Evolutionary conservation across 1,140 invertebrate species (phyloP).

Genomic region (Stenopsyche tienmushanensis): DNA sequence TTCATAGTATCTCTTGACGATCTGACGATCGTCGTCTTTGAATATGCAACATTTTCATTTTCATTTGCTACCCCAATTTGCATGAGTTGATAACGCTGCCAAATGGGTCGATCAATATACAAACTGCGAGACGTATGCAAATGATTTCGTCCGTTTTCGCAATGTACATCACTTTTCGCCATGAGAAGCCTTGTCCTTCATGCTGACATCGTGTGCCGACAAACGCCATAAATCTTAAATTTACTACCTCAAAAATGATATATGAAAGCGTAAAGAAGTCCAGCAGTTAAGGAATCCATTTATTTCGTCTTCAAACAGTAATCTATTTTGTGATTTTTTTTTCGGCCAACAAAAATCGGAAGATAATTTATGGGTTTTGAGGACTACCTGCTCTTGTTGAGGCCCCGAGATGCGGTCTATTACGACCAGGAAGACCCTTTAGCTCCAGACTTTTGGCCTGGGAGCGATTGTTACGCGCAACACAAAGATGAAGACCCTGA

Average conservation of each 20-base stretch:
- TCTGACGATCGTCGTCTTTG: no score
- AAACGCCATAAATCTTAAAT: constrained; percentile 2
- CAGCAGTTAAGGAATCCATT: not conserved
- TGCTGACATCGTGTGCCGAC: no score
- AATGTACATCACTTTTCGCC: no score
- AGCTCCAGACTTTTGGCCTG: not conserved
- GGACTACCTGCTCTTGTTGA: not conserved
- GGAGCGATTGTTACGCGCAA: not conserved
- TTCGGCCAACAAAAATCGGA: not conserved
- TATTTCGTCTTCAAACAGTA: not conserved
- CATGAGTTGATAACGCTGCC: no score
- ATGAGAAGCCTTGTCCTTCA: no score
- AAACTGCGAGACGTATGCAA: no score
- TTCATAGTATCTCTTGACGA: no score
- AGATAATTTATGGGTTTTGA: not conserved
- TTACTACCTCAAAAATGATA: constrained; percentile 1
- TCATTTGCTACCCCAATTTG: no score
- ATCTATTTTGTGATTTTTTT: not conserved
- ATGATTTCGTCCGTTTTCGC: no score
- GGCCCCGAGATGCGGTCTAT: constrained; percentile 1
- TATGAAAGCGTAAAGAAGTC: not conserved
- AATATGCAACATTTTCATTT: no score
- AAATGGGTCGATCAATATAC: no score
- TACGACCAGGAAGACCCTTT: not conserved
- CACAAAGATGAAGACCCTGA: not conserved